Conservation (phyloP, 2,888 invertebrate genomes). For the Eupithecia centaureata region DNA sequence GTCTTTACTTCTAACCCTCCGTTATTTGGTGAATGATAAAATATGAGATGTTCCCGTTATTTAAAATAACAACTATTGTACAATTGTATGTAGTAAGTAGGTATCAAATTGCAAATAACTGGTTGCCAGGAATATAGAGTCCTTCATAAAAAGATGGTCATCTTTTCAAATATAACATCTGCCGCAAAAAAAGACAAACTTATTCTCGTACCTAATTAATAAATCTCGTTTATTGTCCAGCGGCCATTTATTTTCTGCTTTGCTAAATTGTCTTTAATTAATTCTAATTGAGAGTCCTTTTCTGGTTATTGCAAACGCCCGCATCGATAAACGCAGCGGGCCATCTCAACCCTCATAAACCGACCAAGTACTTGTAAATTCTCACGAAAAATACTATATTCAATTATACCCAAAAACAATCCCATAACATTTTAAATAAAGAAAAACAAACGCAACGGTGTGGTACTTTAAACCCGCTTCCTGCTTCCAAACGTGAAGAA, state of each 20-base stretch:
- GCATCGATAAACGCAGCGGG: conserved; percentile 64
- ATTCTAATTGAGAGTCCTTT: conserved; percentile 81
- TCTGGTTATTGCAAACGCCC: conserved; percentile 74
- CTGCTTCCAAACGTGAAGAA: conserved; percentile 57
- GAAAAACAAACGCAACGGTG: conserved; percentile 50
- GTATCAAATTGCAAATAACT: conserved; percentile 29
- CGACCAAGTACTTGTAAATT: conserved; percentile 54
- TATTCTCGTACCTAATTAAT: conserved; percentile 47
- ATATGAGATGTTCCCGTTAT: conserved; percentile 15
- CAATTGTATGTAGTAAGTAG: not conserved
- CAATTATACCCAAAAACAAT: conserved; percentile 48
- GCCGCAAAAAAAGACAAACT: not conserved
- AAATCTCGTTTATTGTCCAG: conserved; percentile 79
- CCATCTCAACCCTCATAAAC: conserved; percentile 65
- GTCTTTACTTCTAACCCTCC: conserved; percentile 9
- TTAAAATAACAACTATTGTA: conserved; percentile 14
- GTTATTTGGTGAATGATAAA: conserved; percentile 18
- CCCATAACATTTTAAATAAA: conserved; percentile 55
- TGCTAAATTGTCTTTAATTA: conserved; percentile 84
- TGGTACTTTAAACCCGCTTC: conserved; percentile 53
- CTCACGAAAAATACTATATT: conserved; percentile 62
- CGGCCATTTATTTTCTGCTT: conserved; percentile 75
- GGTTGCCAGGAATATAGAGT: conserved; percentile 6
- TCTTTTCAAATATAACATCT: conserved; percentile 20
- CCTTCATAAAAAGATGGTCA: conserved; percentile 8